These are phyloP conservation scores for human (Homo sapiens) DNA, from an alignment of 2,113 vertebrate genomes.

Conservation along the genomic window DNA sequence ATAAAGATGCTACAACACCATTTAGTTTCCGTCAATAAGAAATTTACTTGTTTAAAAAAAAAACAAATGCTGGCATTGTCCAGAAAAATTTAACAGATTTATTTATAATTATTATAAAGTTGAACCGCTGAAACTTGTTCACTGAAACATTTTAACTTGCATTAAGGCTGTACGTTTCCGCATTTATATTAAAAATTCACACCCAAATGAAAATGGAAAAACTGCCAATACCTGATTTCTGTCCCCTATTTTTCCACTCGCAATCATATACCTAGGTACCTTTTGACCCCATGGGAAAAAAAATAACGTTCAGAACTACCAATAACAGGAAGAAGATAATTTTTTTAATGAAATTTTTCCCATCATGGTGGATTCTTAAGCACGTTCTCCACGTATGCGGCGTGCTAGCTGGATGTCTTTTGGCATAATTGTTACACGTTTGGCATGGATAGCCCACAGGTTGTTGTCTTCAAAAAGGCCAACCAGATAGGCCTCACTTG, in stretches of 20 bases:
- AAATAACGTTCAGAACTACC: too few species aligned
- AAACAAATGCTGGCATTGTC: constrained; percentile 90
- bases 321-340: too few species aligned
- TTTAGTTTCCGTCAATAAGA: too few species aligned
- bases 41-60: constrained; percentile 80
- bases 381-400: background rate
- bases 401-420: background rate
- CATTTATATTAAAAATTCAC: constrained; percentile 86
- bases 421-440: background rate
- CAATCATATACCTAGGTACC: constrained; percentile 88
- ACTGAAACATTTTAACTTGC: constrained; percentile 80
- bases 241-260: constrained; percentile 86
- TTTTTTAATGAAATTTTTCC: too few species aligned
- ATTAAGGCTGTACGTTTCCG: constrained; percentile 80
- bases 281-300: constrained; percentile 89
- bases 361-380: background rate
- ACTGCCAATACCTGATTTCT: constrained; percentile 87
- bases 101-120: constrained; percentile 89
- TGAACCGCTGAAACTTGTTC: constrained; percentile 85
- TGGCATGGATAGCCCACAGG: background rate
- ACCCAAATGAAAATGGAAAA: constrained; percentile 89
- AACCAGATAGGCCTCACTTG: constrained; percentile 11
- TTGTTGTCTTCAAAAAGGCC: background rate
- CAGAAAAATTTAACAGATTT: constrained; percentile 89
- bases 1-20: too few species aligned